phyloP scores from a whole-genome alignment of 35 echinoderm and acorn worm species.

The Apostichopus japonicus region DNA sequence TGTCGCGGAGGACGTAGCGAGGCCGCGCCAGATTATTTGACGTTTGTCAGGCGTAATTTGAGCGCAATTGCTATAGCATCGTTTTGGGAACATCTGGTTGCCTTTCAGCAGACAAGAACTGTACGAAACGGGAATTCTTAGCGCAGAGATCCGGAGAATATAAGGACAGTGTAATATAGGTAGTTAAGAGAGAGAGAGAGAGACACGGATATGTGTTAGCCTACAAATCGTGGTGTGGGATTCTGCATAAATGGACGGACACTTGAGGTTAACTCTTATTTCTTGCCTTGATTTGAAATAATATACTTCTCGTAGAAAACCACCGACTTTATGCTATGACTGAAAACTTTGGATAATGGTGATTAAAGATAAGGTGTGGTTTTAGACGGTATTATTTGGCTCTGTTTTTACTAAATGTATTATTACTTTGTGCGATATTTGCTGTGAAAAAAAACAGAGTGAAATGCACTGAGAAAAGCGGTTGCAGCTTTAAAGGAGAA shows the following conservation, averaged over 20 bases:
- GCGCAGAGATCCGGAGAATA: slow-evolving; percentile 17
- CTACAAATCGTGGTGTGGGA: not conserved
- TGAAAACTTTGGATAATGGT: too few relatives aligned
- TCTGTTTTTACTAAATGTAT: too few relatives aligned
- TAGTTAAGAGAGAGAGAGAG: not conserved
- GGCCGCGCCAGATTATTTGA: slow-evolving; percentile 55
- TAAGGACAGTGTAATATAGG: not conserved
- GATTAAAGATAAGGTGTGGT: too few relatives aligned
- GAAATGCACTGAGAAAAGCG: too few relatives aligned
- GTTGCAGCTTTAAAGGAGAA: too few relatives aligned
- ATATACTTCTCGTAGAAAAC: too few relatives aligned
- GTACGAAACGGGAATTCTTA: not conserved
- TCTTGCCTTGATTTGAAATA: too few relatives aligned
- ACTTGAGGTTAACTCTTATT: too few relatives aligned
- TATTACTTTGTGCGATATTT: too few relatives aligned
- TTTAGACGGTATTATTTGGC: too few relatives aligned
- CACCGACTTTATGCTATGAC: too few relatives aligned
- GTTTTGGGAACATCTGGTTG: slow-evolving; percentile 44
- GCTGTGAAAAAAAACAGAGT: too few relatives aligned
- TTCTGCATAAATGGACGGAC: not conserved
- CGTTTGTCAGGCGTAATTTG: slow-evolving; percentile 62
- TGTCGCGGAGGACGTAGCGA: slow-evolving; percentile 39
- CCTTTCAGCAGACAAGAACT: slow-evolving; percentile 12
- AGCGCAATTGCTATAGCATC: slow-evolving; percentile 48
- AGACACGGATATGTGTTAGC: not conserved